Conservation (phyloP, 2,797 vertebrate species). For the Cyclopterus lumpus region DNA sequence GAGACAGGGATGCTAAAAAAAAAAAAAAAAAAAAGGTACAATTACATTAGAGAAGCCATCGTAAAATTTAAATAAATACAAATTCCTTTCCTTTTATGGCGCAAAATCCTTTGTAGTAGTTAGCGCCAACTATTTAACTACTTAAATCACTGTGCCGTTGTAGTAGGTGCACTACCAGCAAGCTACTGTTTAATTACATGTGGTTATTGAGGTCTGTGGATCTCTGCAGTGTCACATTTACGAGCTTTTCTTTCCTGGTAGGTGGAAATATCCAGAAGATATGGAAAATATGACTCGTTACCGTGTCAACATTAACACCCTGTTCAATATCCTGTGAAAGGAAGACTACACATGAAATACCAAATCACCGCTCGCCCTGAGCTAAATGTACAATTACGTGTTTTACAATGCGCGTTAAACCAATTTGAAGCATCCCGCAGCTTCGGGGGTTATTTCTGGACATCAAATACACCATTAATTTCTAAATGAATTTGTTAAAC, state of each 20-base stretch:
- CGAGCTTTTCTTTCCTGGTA: conserved; percentile 5
- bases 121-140: neutral
- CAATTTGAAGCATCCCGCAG: neutral
- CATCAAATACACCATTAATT: conserved; percentile 4
- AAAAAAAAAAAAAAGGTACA: no score
- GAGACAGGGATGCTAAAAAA: neutral
- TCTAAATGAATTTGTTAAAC: no score
- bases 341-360: conserved; percentile 5
- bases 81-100: neutral
- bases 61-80: neutral
- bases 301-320: conserved; percentile 20
- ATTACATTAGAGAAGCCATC: no score
- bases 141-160: neutral
- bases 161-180: neutral
- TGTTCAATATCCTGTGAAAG: conserved; percentile 36
- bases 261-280: conserved; percentile 11
- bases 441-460: neutral
- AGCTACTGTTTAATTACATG: neutral
- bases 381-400: neutral
- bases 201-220: neutral
- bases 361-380: neutral
- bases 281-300: conserved; percentile 6
- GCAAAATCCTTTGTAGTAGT: neutral
- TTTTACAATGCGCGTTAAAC: neutral
- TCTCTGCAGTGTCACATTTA: conserved; percentile 13